phyloP scores from a whole-genome alignment of 2,888 invertebrate genomes.

The Notodromas monacha region DNA sequence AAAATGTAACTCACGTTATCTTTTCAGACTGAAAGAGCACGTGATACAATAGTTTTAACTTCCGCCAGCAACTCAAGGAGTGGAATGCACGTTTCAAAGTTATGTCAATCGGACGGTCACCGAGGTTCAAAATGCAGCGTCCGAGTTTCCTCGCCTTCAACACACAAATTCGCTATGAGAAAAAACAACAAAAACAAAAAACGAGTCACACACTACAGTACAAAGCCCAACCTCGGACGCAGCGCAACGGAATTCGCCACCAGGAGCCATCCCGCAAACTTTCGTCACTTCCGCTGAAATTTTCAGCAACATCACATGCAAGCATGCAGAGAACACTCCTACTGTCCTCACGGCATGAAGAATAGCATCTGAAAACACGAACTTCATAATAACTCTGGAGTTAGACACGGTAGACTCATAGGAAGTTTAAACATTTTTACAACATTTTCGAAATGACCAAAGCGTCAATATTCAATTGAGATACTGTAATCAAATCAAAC shows the following conservation, averaged over 20 bases:
- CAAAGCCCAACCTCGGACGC: constrained; percentile 36
- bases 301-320: no score
- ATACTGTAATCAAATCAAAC: no score
- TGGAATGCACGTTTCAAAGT: constrained; percentile 63
- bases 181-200: constrained; percentile 1
- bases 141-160: constrained; percentile 35
- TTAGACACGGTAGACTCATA: no score
- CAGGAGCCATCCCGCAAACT: constrained; percentile 87
- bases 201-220: neutral
- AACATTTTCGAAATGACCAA: no score
- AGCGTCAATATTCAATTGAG: no score
- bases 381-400: no score
- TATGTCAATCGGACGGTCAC: constrained; percentile 70
- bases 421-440: no score
- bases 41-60: constrained; percentile 48
- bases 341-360: no score
- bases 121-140: constrained; percentile 51
- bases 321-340: no score
- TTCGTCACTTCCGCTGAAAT: constrained; percentile 78
- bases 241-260: constrained; percentile 81
- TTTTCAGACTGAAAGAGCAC: no score
- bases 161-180: constrained; percentile 5
- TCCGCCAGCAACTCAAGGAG: constrained; percentile 59
- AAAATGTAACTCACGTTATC: no score
- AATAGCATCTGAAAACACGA: no score